These are phyloP conservation scores for Mesembrinibis cayennensis DNA, from an alignment of 2,113 vertebrate genomes.

Conservation along the genomic window DNA sequence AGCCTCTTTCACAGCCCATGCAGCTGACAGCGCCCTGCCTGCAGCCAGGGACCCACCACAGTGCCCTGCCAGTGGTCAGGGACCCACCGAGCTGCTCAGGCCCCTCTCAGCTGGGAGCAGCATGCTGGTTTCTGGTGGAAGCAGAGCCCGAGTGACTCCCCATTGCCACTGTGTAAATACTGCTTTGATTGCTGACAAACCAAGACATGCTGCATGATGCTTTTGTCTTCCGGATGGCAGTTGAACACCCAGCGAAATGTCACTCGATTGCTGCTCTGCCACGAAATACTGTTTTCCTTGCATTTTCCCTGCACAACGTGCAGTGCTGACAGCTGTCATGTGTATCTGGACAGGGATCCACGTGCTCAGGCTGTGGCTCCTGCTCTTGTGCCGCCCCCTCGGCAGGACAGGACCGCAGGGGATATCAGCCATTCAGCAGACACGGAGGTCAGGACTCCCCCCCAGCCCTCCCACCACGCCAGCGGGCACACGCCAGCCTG, in stretches of 20 bases:
- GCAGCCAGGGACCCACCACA: neutral
- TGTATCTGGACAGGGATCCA: rapidly evolving
- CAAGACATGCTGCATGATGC: neutral
- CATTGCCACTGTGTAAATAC: neutral
- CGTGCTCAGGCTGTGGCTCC: neutral
- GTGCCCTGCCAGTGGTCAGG: neutral
- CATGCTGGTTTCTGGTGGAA: neutral
- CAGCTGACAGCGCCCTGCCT: neutral
- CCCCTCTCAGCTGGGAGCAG: neutral
- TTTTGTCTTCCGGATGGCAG: neutral
- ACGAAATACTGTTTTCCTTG: rapidly evolving
- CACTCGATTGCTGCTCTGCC: neutral
- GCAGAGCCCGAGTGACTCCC: neutral
- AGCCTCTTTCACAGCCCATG: neutral
- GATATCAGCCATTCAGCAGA: neutral
- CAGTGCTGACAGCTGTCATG: neutral
- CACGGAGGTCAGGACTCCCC: neutral
- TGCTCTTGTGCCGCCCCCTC: neutral
- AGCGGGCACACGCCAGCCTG: neutral
- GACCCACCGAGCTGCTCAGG: neutral
- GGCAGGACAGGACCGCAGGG: neutral
- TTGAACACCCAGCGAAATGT: neutral
- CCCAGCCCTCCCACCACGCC: neutral
- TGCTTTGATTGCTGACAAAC: neutral
- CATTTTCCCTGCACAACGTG: rapidly evolving